Evolutionary conservation across 2,113 vertebrate species (phyloP).

Genomic region (Bathybates hornii): DNA sequence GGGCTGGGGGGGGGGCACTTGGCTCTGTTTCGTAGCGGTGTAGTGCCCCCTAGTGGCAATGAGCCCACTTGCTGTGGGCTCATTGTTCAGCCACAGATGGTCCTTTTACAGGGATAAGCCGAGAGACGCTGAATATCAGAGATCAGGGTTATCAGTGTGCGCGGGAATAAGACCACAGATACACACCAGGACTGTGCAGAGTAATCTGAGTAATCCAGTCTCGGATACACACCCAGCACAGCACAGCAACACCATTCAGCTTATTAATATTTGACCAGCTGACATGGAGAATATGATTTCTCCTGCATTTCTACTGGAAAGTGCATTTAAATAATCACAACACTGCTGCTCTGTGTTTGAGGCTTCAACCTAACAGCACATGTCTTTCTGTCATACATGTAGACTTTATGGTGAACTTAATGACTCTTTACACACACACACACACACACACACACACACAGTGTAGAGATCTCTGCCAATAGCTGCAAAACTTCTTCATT

Average conservation of each 20-base stretch:
- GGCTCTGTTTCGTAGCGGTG: constrained; percentile 36
- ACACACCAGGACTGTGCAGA: neutral
- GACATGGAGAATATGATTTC: neutral
- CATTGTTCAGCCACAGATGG: constrained; percentile 46
- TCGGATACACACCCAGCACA: neutral
- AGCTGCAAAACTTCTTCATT: neutral
- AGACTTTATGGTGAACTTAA: neutral
- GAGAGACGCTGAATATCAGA: neutral
- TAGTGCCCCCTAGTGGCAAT: constrained; percentile 68
- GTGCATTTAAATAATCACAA: neutral
- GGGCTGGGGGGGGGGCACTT: neutral
- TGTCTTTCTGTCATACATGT: neutral
- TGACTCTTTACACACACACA: neutral
- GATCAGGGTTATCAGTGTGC: neutral
- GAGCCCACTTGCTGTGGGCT: neutral
- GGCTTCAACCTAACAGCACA: neutral
- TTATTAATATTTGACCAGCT: neutral
- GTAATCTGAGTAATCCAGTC: neutral
- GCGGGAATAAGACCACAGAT: neutral
- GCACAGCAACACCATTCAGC: neutral
- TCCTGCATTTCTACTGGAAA: neutral
- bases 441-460: neutral
- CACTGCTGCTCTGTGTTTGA: neutral
- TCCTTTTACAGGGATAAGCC: neutral
- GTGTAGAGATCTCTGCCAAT: neutral